Evolutionary conservation across 2,797 vertebrate species (phyloP).

Genomic region (Muraenolepis orangiensis): DNA sequence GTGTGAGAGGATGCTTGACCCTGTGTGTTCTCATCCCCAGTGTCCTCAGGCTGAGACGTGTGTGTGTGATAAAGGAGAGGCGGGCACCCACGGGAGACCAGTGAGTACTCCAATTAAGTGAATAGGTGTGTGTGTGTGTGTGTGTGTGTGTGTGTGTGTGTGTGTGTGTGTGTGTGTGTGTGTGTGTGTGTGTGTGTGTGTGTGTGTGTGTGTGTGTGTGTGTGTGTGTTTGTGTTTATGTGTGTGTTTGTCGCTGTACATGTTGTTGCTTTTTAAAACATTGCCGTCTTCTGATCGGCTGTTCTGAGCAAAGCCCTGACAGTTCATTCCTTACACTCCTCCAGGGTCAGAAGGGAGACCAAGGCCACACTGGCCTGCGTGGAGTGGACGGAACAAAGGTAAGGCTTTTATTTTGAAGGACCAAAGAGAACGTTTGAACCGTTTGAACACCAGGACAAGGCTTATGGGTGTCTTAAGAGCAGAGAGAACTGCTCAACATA

Average conservation of each 20-base stretch:
- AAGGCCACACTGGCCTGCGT: slow-evolving; percentile 55
- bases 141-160: not conserved
- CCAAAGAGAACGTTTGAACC: not conserved
- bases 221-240: too few relatives aligned
- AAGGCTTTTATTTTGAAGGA: slow-evolving; percentile 14
- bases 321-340: not conserved
- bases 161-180: not conserved
- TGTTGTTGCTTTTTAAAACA: not conserved
- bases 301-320: not conserved
- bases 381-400: slow-evolving; percentile 68
- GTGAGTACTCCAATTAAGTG: slow-evolving; percentile 71
- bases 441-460: not conserved
- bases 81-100: slow-evolving; percentile 72
- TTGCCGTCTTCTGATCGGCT: not conserved
- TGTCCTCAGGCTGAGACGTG: slow-evolving; percentile 73
- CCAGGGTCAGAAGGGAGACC: slow-evolving; percentile 73
- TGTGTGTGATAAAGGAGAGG: slow-evolving; percentile 79
- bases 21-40: slow-evolving; percentile 53
- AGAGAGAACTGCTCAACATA: not conserved
- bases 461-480: not conserved
- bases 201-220: not conserved
- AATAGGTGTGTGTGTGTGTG: not conserved
- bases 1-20: not conserved
- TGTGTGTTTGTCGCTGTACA: not conserved
- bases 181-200: too few relatives aligned